Conservation (phyloP, 1,140 invertebrate species). For the Hylaeus volcanicus region DNA sequence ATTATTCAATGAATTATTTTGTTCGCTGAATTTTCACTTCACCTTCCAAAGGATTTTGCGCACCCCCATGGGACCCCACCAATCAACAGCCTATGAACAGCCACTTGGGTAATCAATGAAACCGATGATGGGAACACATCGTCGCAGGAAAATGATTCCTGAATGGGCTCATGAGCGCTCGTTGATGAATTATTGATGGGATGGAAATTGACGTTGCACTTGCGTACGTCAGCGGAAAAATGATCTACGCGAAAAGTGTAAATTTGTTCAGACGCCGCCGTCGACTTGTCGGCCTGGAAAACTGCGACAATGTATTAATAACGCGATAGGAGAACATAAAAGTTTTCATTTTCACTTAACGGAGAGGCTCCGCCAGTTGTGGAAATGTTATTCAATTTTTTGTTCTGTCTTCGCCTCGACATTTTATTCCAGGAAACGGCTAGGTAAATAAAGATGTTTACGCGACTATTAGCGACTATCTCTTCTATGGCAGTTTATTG, state of each 20-base stretch:
- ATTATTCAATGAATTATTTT: too few species aligned
- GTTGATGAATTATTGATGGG: slow-evolving; percentile 30
- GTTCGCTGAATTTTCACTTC: too few species aligned
- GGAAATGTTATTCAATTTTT: neutral
- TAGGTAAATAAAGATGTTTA: slow-evolving; percentile 24
- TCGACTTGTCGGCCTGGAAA: neutral
- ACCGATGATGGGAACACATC: neutral
- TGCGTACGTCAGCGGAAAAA: slow-evolving; percentile 13
- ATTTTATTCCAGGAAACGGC: neutral
- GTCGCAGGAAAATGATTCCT: neutral
- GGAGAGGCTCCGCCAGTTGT: too few species aligned
- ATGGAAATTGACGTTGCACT: neutral
- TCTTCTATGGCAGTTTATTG: slow-evolving; percentile 18
- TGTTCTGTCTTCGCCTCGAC: neutral
- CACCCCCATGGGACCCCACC: neutral
- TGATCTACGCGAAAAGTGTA: slow-evolving; percentile 3
- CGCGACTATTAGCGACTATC: slow-evolving; percentile 29
- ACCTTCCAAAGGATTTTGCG: too few species aligned
- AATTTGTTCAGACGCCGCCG: neutral
- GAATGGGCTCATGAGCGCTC: neutral
- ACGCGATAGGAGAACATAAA: too few species aligned
- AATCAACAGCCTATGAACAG: neutral
- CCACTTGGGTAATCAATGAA: neutral
- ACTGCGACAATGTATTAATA: too few species aligned
- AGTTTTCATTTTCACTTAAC: too few species aligned